These are phyloP conservation scores for Hydrolagus affinis DNA, from an alignment of 2,113 vertebrate species.

Conservation along the genomic window DNA sequence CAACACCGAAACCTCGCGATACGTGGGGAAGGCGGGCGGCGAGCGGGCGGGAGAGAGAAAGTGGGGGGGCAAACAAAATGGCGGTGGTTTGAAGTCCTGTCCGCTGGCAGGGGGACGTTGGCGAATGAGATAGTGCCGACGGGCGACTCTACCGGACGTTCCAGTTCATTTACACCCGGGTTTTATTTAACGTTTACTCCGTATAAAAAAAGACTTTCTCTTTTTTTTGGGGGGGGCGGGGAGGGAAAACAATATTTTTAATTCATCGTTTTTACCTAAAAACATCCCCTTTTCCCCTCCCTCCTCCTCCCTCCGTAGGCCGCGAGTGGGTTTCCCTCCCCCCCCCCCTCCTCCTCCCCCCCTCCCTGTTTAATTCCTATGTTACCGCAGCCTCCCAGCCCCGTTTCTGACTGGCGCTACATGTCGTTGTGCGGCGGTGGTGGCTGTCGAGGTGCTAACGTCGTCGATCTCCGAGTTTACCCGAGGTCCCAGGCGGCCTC, in stretches of 20 bases:
- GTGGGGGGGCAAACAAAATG: neutral
- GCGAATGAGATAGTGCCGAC: neutral
- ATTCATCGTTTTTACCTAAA: too few relatives aligned
- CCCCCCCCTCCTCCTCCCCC: slow-evolving; percentile 1
- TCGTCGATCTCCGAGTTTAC: slow-evolving; percentile 3
- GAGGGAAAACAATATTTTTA: too few relatives aligned
- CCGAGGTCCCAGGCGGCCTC: slow-evolving; percentile 46
- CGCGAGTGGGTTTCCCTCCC: neutral
- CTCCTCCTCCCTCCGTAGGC: neutral
- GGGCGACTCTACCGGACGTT: neutral
- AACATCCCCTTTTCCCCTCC: too few relatives aligned
- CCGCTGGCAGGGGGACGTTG: neutral
- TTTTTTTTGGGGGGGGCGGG: neutral
- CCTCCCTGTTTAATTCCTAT: slow-evolving; percentile 18
- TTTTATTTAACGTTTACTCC: neutral
- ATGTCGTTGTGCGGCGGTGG: slow-evolving; percentile 26
- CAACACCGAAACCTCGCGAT: slow-evolving; percentile 1
- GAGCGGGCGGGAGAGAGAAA: too few relatives aligned
- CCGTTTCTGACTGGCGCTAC: slow-evolving; percentile 23
- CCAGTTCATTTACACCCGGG: neutral
- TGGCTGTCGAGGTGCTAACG: neutral
- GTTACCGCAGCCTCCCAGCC: slow-evolving; percentile 28
- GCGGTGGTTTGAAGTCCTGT: neutral
- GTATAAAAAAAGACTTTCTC: neutral
- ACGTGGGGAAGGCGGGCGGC: neutral